Evolutionary conservation across 1,140 invertebrate species (phyloP).

Genomic region (Ceratina japonica): DNA sequence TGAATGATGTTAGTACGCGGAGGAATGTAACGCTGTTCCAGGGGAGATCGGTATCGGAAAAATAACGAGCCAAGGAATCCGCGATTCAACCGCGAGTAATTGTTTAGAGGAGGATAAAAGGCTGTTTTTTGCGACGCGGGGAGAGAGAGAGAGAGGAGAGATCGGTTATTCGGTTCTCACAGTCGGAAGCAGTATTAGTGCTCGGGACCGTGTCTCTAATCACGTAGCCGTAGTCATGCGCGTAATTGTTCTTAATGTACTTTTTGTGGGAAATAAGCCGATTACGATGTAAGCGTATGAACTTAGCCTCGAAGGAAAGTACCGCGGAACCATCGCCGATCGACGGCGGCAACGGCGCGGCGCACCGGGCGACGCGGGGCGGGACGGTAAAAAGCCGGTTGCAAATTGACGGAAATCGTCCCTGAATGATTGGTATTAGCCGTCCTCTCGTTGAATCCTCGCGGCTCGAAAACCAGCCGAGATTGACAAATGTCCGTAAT

Average conservation of each 20-base stretch:
- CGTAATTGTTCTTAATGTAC: slow-evolving; percentile 52
- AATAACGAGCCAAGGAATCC: not conserved
- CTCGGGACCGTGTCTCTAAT: slow-evolving; percentile 56
- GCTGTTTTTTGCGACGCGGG: slow-evolving; percentile 26
- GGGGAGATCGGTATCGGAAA: not conserved
- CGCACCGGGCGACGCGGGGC: not conserved
- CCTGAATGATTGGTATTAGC: slow-evolving; percentile 44
- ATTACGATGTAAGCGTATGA: slow-evolving; percentile 53
- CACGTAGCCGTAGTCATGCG: slow-evolving; percentile 53
- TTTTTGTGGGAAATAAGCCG: slow-evolving; percentile 58
- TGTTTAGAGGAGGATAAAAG: slow-evolving; percentile 9
- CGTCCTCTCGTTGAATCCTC: slow-evolving; percentile 6
- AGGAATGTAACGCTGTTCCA: no score
- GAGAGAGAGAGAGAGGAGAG: not conserved
- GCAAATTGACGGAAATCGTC: slow-evolving; percentile 57
- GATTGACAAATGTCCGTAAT: slow-evolving; percentile 39
- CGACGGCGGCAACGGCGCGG: not conserved
- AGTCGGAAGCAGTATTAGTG: slow-evolving; percentile 55
- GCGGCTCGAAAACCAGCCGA: not conserved
- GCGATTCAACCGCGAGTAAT: slow-evolving; percentile 5
- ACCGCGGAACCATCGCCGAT: slow-evolving; percentile 19
- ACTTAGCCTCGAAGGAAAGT: slow-evolving; percentile 46
- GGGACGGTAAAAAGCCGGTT: slow-evolving; percentile 17
- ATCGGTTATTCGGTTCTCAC: slow-evolving; percentile 33
- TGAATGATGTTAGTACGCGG: no score